These are phyloP conservation scores for Mus pahari DNA, from an alignment of 2,113 vertebrate species.

Conservation along the genomic window DNA sequence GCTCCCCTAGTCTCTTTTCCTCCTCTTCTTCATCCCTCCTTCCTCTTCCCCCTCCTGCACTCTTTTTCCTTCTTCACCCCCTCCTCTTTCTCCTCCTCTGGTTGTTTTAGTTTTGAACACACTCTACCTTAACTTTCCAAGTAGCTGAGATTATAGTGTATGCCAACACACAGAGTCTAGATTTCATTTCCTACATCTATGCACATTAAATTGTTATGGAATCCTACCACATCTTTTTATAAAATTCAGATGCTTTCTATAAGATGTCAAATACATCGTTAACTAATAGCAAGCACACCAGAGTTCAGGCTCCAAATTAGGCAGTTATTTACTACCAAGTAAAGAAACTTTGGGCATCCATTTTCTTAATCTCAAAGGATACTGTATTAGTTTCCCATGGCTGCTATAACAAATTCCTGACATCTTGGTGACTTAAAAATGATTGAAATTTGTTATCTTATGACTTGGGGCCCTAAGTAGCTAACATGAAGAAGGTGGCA, in stretches of 20 bases:
- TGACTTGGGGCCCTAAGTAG: not conserved
- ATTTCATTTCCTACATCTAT: conserved; percentile 11
- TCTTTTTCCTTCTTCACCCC: too few species aligned
- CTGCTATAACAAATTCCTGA: not conserved
- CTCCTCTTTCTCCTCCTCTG: not conserved
- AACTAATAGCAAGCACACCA: not conserved
- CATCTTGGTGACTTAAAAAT: not conserved
- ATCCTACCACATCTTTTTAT: not conserved
- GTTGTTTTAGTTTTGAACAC: not conserved
- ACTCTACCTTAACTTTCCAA: not conserved
- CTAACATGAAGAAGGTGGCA: not conserved
- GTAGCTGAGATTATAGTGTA: not conserved
- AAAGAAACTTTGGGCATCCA: not conserved
- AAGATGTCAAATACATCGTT: not conserved
- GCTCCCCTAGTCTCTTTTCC: not conserved
- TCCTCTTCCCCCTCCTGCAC: not conserved
- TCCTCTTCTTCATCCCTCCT: too few species aligned
- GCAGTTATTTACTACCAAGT: not conserved
- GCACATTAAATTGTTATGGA: not conserved
- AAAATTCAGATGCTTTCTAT: not conserved
- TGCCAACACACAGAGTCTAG: too few species aligned
- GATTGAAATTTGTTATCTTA: not conserved
- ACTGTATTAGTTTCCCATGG: not conserved
- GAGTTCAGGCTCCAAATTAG: not conserved
- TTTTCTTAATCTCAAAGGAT: not conserved